These are phyloP conservation scores for Eutolmus rufibarbis DNA, from an alignment of 2,888 invertebrate genomes.

Conservation along the genomic window DNA sequence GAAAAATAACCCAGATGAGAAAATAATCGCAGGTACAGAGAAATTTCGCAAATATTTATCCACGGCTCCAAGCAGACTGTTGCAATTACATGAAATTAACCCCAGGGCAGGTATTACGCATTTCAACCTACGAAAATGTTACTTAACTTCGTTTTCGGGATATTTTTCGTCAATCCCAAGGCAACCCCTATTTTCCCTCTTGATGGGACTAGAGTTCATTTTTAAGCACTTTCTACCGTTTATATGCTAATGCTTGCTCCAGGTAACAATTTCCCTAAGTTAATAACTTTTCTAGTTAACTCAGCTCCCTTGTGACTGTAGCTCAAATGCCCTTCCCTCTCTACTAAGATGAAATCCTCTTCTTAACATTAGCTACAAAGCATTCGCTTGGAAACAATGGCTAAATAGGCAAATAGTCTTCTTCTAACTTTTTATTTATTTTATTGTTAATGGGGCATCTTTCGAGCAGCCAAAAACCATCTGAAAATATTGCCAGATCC, in stretches of 20 bases:
- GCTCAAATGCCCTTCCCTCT: neutral
- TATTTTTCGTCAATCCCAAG: conserved; percentile 1
- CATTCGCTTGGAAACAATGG: neutral
- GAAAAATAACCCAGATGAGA: neutral
- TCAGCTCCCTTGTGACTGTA: neutral
- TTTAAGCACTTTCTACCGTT: neutral
- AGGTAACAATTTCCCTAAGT: conserved; percentile 20
- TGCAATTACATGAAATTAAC: conserved; percentile 3
- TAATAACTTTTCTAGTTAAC: conserved; percentile 28
- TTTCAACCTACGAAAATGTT: neutral
- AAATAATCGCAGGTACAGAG: neutral
- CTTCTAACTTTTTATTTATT: neutral
- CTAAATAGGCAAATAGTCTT: neutral
- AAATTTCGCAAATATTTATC: neutral
- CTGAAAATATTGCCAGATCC: neutral
- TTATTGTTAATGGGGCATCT: neutral
- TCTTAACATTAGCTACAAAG: neutral
- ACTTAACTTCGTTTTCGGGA: neutral
- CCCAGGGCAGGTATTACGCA: neutral
- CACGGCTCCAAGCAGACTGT: neutral
- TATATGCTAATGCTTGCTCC: conserved; percentile 2
- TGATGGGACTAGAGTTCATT: neutral
- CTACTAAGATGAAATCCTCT: neutral
- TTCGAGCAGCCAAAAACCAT: neutral
- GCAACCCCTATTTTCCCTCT: neutral